Conservation (phyloP, 1,140 invertebrate genomes). For the Mylabris phalerata region DNA sequence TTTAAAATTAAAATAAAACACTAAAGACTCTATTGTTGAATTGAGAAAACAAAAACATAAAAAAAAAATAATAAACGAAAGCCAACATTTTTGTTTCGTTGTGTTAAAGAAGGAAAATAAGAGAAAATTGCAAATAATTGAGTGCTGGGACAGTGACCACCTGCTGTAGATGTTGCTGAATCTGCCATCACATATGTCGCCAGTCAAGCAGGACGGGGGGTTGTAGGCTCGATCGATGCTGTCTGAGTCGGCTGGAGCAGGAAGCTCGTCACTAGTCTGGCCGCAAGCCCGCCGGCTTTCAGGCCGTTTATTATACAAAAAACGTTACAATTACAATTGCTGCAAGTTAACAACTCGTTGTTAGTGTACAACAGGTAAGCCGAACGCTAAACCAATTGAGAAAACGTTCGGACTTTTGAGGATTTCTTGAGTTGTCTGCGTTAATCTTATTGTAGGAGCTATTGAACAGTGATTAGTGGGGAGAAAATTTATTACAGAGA, state of each 20-base stretch:
- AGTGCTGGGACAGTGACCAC: neutral
- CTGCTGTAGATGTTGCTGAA: conserved; percentile 11
- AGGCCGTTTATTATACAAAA: conserved; percentile 11
- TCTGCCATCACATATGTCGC: conserved; percentile 4
- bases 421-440: no score
- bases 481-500: no score
- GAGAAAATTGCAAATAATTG: neutral
- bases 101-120: neutral
- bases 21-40: no score
- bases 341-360: no score
- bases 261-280: conserved; percentile 23
- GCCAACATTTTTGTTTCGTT: no score
- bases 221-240: conserved; percentile 37
- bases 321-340: no score
- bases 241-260: conserved; percentile 31
- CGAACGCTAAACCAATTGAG: neutral
- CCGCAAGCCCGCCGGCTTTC: conserved; percentile 19
- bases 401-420: no score
- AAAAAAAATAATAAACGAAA: neutral
- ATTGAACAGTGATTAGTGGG: no score
- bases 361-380: conserved; percentile 32
- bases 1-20: neutral
- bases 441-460: no score
- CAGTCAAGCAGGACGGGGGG: conserved; percentile 19
- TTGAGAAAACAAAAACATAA: neutral